Evolutionary conservation across 2,797 vertebrate genomes (phyloP).

Genomic region (Melopsittacus undulatus): DNA sequence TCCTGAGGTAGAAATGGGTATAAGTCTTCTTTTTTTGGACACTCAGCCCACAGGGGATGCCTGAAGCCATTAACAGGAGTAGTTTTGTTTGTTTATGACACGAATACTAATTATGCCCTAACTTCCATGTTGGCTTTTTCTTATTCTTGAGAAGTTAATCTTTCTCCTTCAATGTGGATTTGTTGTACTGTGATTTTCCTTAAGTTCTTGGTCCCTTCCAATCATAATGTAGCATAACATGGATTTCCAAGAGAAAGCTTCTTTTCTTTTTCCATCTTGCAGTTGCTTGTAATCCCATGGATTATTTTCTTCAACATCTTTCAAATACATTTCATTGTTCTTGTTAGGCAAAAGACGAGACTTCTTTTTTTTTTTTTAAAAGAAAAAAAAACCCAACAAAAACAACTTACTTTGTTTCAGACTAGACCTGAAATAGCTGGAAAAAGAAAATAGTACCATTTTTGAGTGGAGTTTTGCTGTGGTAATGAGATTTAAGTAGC

Average conservation of each 20-base stretch:
- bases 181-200: neutral
- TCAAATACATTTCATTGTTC: neutral
- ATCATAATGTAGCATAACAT: neutral
- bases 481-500: neutral
- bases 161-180: neutral
- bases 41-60: neutral
- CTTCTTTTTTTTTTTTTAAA: neutral
- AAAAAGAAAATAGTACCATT: neutral
- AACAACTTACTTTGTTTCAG: neutral
- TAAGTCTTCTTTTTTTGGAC: neutral
- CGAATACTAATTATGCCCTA: constrained; percentile 8
- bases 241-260: neutral
- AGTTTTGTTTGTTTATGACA: neutral
- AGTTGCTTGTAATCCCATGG: neutral
- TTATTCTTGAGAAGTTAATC: neutral
- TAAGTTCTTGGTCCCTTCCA: neutral
- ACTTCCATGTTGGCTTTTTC: neutral
- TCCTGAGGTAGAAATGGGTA: neutral
- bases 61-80: neutral
- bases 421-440: neutral
- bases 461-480: neutral
- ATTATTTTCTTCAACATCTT: neutral
- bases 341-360: neutral
- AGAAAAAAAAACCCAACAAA: too few relatives aligned
- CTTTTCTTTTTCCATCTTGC: neutral